Conservation (phyloP, 2,888 invertebrate species). For the Eumerus sabulonum region DNA sequence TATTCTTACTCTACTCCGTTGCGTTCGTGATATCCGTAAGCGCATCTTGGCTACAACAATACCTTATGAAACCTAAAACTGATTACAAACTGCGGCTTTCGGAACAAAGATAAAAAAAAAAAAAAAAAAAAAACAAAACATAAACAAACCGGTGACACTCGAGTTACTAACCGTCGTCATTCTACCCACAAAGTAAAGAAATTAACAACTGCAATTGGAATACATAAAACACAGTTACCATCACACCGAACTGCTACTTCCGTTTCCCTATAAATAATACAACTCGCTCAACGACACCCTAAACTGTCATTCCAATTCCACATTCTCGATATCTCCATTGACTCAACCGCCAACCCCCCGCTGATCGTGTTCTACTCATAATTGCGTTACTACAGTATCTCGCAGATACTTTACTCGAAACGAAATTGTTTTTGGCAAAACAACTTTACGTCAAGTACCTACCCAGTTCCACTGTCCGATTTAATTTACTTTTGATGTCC, state of each 20-base stretch:
- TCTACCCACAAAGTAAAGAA: too few species aligned
- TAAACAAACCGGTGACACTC: too few species aligned
- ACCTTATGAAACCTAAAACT: too few species aligned
- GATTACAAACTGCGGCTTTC: too few species aligned
- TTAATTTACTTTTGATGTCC: conserved; percentile 42
- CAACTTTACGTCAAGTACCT: conserved; percentile 27
- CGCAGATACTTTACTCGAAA: conserved; percentile 32
- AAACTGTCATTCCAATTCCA: not conserved
- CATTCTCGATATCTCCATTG: not conserved
- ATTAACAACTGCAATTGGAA: not conserved
- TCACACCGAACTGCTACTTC: too few species aligned
- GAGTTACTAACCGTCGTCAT: too few species aligned
- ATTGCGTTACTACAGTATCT: conserved; percentile 22
- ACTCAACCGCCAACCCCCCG: not conserved
- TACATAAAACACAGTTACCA: too few species aligned
- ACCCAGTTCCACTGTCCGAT: conserved; percentile 22
- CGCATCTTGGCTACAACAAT: too few species aligned
- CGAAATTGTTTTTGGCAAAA: conserved; percentile 24
- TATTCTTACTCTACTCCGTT: too few species aligned
- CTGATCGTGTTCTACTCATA: conserved; percentile 11
- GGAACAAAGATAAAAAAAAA: too few species aligned
- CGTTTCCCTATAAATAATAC: conserved; percentile 20
- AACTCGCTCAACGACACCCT: not conserved
- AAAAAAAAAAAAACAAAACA: too few species aligned
- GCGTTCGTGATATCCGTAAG: too few species aligned